phyloP scores from a whole-genome alignment of 1,140 invertebrate species.

The Belonocnema kinseyi region DNA sequence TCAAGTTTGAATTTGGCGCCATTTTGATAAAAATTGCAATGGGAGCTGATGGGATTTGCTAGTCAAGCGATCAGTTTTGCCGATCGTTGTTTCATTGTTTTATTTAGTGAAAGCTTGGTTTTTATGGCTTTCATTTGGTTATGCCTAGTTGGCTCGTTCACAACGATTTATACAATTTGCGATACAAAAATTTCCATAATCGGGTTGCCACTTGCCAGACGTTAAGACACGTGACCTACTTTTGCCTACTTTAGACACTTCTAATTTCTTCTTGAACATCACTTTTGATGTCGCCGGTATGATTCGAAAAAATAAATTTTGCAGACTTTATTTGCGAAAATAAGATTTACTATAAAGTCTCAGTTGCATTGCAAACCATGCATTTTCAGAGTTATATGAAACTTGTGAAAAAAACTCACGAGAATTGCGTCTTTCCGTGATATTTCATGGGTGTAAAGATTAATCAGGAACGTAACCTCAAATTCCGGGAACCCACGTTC shows the following conservation, averaged over 20 bases:
- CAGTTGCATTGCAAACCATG: neutral
- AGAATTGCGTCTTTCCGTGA: slow-evolving; percentile 60
- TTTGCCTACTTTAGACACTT: slow-evolving; percentile 53
- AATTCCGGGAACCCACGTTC: slow-evolving; percentile 10
- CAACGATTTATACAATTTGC: slow-evolving; percentile 60
- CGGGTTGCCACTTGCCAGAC: slow-evolving; percentile 49
- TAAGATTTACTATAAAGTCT: neutral
- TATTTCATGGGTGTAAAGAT: slow-evolving; percentile 42
- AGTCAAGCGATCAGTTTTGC: slow-evolving; percentile 55
- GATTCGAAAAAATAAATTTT: neutral
- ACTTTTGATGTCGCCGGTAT: neutral
- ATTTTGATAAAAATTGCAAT: slow-evolving; percentile 40
- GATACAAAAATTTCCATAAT: slow-evolving; percentile 55
- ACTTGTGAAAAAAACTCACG: slow-evolving; percentile 40
- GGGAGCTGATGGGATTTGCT: slow-evolving; percentile 52
- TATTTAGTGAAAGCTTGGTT: slow-evolving; percentile 45
- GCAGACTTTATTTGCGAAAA: neutral
- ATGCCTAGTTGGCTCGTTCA: slow-evolving; percentile 61
- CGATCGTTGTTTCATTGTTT: slow-evolving; percentile 59
- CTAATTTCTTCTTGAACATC: neutral
- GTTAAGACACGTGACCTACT: slow-evolving; percentile 59
- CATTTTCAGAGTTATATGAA: slow-evolving; percentile 15
- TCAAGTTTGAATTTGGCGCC: slow-evolving; percentile 51
- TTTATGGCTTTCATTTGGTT: slow-evolving; percentile 55
- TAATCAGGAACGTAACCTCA: slow-evolving; percentile 50